Conservation (phyloP, 1,140 invertebrate species). For the Drosophila subobscura region DNA sequence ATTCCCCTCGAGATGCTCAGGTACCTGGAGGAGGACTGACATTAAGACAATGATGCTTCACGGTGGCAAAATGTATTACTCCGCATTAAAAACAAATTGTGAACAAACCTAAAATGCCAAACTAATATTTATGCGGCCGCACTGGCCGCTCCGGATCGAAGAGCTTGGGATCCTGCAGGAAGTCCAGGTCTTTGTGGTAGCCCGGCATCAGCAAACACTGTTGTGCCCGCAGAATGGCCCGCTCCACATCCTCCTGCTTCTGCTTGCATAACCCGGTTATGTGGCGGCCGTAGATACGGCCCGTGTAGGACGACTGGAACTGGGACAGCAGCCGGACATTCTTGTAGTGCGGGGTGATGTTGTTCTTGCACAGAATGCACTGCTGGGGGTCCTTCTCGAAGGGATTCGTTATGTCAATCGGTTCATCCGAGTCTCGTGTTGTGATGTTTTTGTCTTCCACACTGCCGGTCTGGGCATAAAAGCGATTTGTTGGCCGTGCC, state of each 20-base stretch:
- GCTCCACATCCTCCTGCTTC: constrained; percentile 89
- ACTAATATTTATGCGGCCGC: constrained; percentile 90
- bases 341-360: constrained; percentile 95
- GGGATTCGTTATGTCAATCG: constrained; percentile 91
- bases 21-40: constrained; percentile 65
- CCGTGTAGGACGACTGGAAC: constrained; percentile 97
- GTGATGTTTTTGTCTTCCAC: constrained; percentile 9
- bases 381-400: constrained; percentile 89
- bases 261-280: constrained; percentile 93
- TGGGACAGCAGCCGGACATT: constrained; percentile 96
- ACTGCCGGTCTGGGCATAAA: constrained; percentile 27
- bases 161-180: constrained; percentile 92
- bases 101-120: constrained; percentile 31
- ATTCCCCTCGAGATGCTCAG: constrained; percentile 59
- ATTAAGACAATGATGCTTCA: constrained; percentile 1
- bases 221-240: constrained; percentile 89
- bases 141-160: constrained; percentile 93
- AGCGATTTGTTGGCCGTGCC: constrained; percentile 20
- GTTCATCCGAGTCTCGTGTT: constrained; percentile 82
- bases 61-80: constrained; percentile 57
- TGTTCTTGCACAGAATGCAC: constrained; percentile 95
- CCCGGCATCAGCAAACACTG: constrained; percentile 90
- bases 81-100: constrained; percentile 12
- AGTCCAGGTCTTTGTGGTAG: constrained; percentile 90
- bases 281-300: constrained; percentile 94